Evolutionary conservation across 2,888 invertebrate species (phyloP).

Genomic region (Megaustenia siamemsis): DNA sequence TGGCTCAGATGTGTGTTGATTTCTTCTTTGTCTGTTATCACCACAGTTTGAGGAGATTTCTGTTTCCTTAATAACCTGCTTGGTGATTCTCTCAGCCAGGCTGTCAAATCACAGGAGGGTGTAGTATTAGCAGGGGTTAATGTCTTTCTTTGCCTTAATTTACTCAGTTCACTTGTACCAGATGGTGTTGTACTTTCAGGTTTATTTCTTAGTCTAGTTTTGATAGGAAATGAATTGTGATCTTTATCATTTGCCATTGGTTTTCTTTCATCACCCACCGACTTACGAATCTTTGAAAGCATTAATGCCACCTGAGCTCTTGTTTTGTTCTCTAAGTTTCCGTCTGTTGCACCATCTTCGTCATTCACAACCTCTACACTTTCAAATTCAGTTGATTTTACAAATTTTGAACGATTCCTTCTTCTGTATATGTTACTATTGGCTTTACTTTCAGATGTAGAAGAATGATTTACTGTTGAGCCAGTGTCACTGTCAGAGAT

Average conservation of each 20-base stretch:
- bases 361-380: not conserved
- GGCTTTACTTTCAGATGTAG: not conserved
- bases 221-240: not conserved
- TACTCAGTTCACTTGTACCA: not conserved
- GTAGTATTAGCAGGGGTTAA: not conserved
- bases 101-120: not conserved
- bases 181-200: constrained; percentile 22
- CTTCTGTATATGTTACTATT: not conserved
- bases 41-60: not conserved
- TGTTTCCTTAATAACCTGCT: not conserved
- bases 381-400: not conserved
- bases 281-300: constrained; percentile 34
- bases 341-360: not conserved
- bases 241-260: not conserved
- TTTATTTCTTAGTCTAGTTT: constrained; percentile 39
- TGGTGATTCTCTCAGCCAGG: constrained; percentile 23
- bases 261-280: not conserved
- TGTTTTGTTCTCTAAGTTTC: not conserved
- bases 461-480: not conserved
- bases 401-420: not conserved
- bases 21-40: not conserved
- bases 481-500: not conserved
- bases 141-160: not conserved
- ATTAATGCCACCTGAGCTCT: constrained; percentile 8
- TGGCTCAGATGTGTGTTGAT: not conserved